Conservation (phyloP, 2,888 invertebrate genomes). For the Melangyna quadrimaculata region DNA sequence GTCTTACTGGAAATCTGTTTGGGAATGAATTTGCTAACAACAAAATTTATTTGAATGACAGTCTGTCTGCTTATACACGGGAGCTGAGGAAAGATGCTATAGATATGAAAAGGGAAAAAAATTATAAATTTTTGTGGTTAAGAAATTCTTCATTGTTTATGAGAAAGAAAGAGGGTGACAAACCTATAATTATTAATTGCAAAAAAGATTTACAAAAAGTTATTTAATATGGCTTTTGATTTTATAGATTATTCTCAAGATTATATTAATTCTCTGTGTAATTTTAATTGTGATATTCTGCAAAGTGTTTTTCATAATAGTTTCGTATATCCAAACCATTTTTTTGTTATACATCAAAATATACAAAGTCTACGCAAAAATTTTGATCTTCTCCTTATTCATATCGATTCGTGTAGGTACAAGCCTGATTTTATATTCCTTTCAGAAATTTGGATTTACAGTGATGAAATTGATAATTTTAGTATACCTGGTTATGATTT, state of each 20-base stretch:
- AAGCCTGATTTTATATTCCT: neutral
- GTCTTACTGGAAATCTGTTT: no score
- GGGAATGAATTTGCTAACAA: no score
- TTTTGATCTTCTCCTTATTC: neutral
- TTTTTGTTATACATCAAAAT: neutral
- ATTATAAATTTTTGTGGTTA: no score
- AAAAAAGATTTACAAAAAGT: no score
- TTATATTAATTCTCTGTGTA: neutral
- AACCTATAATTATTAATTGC: no score
- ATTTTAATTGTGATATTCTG: neutral
- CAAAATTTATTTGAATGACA: no score
- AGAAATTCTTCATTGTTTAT: no score
- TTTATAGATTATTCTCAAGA: neutral
- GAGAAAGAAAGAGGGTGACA: no score
- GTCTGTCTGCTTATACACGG: no score
- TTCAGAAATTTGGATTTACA: slow-evolving; percentile 4
- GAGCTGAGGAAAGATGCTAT: no score
- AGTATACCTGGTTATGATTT: slow-evolving; percentile 11
- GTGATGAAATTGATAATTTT: neutral
- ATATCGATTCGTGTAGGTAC: neutral
- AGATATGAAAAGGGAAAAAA: no score
- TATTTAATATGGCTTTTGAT: no score
- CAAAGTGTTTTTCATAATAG: neutral
- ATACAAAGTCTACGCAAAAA: neutral
- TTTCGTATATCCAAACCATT: neutral